Evolutionary conservation across 1,140 invertebrate genomes (phyloP).

Genomic region (Scaptomyza pallida): DNA sequence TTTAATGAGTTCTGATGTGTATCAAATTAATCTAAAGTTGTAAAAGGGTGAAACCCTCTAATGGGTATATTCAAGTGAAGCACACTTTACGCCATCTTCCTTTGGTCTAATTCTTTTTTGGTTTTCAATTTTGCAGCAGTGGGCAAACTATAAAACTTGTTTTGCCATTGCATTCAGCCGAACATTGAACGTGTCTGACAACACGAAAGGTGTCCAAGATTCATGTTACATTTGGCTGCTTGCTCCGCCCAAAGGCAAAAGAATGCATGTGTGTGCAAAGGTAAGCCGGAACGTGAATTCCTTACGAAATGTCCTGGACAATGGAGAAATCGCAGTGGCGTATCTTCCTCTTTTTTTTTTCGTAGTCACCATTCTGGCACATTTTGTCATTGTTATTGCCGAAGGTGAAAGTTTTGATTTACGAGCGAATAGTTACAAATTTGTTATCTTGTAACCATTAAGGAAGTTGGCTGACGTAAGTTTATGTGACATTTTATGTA

Average conservation of each 20-base stretch:
- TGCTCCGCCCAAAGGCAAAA: not conserved
- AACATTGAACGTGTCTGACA: slow-evolving; percentile 12
- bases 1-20: too few species aligned
- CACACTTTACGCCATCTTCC: not conserved
- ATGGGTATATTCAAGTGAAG: not conserved
- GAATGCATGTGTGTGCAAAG: not conserved
- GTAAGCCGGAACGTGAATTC: slow-evolving; percentile 7
- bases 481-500: not conserved
- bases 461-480: not conserved
- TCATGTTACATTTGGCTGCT: slow-evolving; percentile 3
- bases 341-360: not conserved
- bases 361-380: not conserved
- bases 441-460: not conserved
- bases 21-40: too few species aligned
- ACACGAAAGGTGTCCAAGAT: not conserved
- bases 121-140: slow-evolving; percentile 1
- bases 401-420: slow-evolving; percentile 15
- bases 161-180: not conserved
- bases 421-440: not conserved
- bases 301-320: not conserved
- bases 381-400: slow-evolving; percentile 11
- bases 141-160: slow-evolving; percentile 12
- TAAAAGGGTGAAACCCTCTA: too few species aligned
- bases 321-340: slow-evolving; percentile 7
- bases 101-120: not conserved